These are phyloP conservation scores for Gymnoscopelus braueri DNA, from an alignment of 2,797 vertebrate species.

Conservation along the genomic window DNA sequence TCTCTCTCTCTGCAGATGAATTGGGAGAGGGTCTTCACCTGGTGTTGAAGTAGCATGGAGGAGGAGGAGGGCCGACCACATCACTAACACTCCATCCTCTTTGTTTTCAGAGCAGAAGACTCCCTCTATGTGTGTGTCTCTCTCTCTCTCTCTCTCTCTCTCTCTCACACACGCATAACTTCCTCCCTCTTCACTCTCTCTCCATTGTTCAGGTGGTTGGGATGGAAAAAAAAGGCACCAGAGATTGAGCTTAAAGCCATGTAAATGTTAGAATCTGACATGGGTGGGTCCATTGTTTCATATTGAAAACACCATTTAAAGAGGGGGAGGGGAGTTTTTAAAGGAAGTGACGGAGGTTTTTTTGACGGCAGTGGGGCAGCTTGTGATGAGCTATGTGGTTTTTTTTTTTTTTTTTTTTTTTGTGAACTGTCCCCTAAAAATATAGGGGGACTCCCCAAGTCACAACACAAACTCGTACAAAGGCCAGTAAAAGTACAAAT, in stretches of 20 bases:
- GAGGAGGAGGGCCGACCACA: conserved; percentile 56
- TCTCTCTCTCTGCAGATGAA: conserved; percentile 82
- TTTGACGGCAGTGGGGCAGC: conserved; percentile 38
- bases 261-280: conserved; percentile 90
- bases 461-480: too few relatives aligned
- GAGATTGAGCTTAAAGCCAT: conserved; percentile 74
- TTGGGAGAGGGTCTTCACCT: conserved; percentile 88
- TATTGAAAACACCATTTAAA: conserved; percentile 86
- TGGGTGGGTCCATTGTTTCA: conserved; percentile 86
- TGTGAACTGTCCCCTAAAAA: too few relatives aligned
- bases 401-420: not conserved
- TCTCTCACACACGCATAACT: conserved; percentile 58
- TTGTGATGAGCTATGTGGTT: conserved; percentile 39
- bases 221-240: conserved; percentile 57
- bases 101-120: conserved; percentile 64
- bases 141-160: conserved; percentile 62
- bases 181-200: conserved; percentile 48
- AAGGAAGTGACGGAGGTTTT: conserved; percentile 33
- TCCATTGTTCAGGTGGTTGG: conserved; percentile 48
- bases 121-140: conserved; percentile 42
- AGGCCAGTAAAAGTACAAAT: too few relatives aligned
- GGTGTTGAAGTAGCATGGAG: conserved; percentile 73
- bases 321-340: conserved; percentile 46
- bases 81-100: conserved; percentile 73
- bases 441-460: too few relatives aligned